phyloP scores from a whole-genome alignment of 2,113 vertebrate species.

The Laticauda colubrina region DNA sequence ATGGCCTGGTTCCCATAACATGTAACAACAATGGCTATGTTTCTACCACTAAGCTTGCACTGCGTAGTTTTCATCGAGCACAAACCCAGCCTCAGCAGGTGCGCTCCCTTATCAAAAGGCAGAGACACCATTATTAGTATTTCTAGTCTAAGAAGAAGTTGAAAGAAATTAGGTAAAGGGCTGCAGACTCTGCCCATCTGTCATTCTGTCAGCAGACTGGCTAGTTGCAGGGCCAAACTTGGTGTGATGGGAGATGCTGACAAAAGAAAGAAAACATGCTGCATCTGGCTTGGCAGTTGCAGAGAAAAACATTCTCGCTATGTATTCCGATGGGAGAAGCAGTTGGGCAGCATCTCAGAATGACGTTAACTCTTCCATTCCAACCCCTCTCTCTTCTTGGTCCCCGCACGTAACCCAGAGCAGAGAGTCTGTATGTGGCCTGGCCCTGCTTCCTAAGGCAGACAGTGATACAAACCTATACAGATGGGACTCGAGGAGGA shows the following conservation, averaged over 20 bases:
- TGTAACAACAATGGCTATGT: neutral
- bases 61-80: neutral
- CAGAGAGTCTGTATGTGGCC: neutral
- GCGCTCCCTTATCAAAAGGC: neutral
- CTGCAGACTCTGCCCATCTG: neutral
- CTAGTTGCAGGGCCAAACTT: neutral
- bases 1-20: neutral
- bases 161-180: neutral
- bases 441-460: neutral
- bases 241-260: neutral
- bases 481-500: neutral
- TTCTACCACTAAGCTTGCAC: neutral
- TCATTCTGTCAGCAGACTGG: neutral
- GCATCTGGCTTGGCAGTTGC: neutral
- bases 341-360: neutral
- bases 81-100: neutral
- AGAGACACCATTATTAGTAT: neutral
- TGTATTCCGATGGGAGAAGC: neutral
- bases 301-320: neutral
- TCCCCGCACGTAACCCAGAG: neutral
- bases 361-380: neutral
- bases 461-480: neutral
- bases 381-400: neutral
- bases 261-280: neutral
- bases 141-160: neutral